Base-by-base conservation (phyloP, 2,797 vertebrate genomes). In the Chelon auratus region DNA sequence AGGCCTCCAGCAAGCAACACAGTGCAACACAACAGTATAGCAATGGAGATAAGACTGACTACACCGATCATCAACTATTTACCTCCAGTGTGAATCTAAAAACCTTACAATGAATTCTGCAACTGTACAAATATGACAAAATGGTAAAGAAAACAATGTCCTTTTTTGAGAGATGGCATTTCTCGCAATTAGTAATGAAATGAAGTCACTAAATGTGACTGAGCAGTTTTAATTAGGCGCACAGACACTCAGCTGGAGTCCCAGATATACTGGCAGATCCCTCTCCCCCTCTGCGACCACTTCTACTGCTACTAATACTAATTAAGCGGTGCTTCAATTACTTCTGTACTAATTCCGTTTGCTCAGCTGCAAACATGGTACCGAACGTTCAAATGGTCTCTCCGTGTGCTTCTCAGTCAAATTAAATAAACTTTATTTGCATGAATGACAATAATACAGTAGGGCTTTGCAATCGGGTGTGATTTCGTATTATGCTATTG, bases 171-270 rank as follows among this genome's bases (percentile, higher is more conserved):
- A 14, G 20, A 10, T 30, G 17, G 18, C n/a, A 72, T 85, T 64
- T 68, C 14, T 17, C 62, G 12, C 33, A 63, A 53, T 75, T 40
- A 68, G 3, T 61, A 39, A 22, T 43, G 47, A 70, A 67, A 11
- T 39, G 11, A 62, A 55, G 53, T 62, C 67, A n/a, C 61, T 60
- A 75, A 79, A 81, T 83, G 59, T 83, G 72, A 80, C 70, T 82
- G 58, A 72, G 68, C 79, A 72, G 65, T 79, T 90, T 82, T 84
- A 85, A 89, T 85, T 72, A 83, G 78, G 24, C 60, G 54, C 70
- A 65, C 56, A 63, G 63, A 70, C 40, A 56, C 77, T 78, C 80
- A 68, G 75, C 79, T 75, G 77, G 77, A 84, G 68, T 37, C 53
- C 52, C n/a, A 51, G 57, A 73, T 50, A 61, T 59, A 55, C 60